Evolutionary conservation across 1,140 invertebrate species (phyloP), one percentile per base, ranked within the genome.

Genomic region (Drosophila nasuta): DNA sequence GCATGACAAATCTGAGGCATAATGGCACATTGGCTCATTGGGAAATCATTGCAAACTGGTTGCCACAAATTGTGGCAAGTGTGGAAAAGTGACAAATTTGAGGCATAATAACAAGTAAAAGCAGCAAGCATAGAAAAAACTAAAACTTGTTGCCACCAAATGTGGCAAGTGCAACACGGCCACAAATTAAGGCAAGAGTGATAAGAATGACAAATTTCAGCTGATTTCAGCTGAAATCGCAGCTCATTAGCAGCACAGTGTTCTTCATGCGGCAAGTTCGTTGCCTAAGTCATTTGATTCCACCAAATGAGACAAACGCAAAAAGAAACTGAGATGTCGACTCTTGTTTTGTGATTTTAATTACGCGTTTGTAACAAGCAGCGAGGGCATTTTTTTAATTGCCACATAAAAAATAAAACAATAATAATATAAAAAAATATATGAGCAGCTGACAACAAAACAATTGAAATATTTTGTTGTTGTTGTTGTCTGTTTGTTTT

Each of bases 231-330:
- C 13, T 5, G 13, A 30, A 45, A 62, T 33, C 13, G 6, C 28
- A 35, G 45, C 59, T 17, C 57, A 59, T 59, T 59, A 35, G 6
- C 35, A 8, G 8, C 35, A 38, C 20, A 8, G 35, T 4, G 41
- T 28, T 28, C 20, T 28, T 49, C 48, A 49, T 46, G 48, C 15
- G 41, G 41, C 71, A 76, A 82, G 82, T 88, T 87, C 64, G 83
- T 87, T 87, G 82, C 77, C 56, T 41, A 83, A 87, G 83, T 87
- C 83, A 76, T 87, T 88, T 77, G 82, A 88, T 88, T 88, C 20
- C 3, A 25, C n/a, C 41, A 46, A n/a, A 17, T 28, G 35, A 17
- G n/a, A 28, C 30, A 45, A 59, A 43, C 20, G 3, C 17, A 52
- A 41, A 41, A 10, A 10, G 8, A n/a, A 41, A 41, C 38, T 41